Percentiles rank a stretch among this genome's conserved stretches.
Conservation (phyloP, 2,113 vertebrate species). For the Takifugu flavidus region DNA sequence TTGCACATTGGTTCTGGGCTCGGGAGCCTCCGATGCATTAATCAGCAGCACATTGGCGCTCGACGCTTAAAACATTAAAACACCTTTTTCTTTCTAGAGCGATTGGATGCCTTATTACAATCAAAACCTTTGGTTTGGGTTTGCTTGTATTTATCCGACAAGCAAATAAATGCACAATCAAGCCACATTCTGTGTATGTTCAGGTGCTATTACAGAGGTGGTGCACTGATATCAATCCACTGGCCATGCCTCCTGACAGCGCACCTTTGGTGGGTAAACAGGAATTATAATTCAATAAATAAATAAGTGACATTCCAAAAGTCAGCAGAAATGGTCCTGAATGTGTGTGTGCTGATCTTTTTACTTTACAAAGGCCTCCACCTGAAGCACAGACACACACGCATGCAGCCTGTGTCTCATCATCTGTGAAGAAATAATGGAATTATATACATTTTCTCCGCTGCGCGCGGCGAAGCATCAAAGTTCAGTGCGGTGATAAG, state of each 20-base stretch:
- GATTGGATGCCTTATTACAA: neutral
- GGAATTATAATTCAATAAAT: conserved; percentile 69
- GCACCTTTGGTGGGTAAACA: conserved; percentile 32
- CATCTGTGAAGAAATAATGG: conserved; percentile 86
- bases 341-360: conserved; percentile 15
- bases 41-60: neutral
- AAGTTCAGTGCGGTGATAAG: conserved; percentile 81
- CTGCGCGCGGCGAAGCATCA: conserved; percentile 67
- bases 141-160: too few relatives aligned
- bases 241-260: conserved; percentile 47
- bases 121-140: too few relatives aligned
- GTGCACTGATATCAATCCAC: conserved; percentile 50
- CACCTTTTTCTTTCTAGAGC: conserved; percentile 15
- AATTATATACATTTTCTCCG: conserved; percentile 80
- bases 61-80: conserved; percentile 14
- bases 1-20: conserved; percentile 15
- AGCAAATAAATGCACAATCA: conserved; percentile 42
- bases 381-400: conserved; percentile 27
- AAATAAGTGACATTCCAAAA: conserved; percentile 54
- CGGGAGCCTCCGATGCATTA: conserved; percentile 2
- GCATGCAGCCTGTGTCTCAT: conserved; percentile 67
- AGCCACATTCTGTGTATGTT: conserved; percentile 40
- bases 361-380: conserved; percentile 35
- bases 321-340: conserved; percentile 58
- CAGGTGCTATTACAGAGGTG: conserved; percentile 40